Conservation (phyloP, 1,140 invertebrate species). For the Tetranychus urticae region DNA sequence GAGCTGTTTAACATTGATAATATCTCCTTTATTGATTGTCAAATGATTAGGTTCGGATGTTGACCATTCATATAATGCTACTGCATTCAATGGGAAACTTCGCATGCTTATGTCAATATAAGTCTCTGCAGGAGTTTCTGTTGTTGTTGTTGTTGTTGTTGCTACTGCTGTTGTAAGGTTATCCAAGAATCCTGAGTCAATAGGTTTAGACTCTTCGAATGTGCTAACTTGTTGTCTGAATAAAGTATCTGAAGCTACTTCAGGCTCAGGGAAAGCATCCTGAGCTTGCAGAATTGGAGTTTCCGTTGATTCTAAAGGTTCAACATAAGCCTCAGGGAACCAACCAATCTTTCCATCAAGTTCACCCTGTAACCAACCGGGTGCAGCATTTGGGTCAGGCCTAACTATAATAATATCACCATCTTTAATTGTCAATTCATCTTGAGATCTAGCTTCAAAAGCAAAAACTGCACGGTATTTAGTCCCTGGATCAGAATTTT, state of each 20-base stretch:
- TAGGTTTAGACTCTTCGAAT: too few relatives aligned
- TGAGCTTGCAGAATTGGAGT: too few relatives aligned
- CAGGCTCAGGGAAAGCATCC: too few relatives aligned
- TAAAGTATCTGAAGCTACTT: background rate
- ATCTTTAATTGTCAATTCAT: constrained; percentile 80
- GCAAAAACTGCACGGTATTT: constrained; percentile 73
- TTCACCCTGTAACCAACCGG: constrained; percentile 56
- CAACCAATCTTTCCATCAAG: constrained; percentile 29
- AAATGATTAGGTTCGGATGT: constrained; percentile 39
- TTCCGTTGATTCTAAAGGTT: background rate
- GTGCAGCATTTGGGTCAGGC: constrained; percentile 35
- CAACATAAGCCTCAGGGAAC: constrained; percentile 47
- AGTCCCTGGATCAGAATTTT: background rate
- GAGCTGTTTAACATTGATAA: constrained; percentile 35
- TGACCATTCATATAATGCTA: constrained; percentile 36
- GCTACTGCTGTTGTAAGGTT: too few relatives aligned
- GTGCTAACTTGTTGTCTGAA: background rate
- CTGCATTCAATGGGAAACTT: constrained; percentile 16
- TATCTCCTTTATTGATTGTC: constrained; percentile 39
- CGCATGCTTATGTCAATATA: background rate
- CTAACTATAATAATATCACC: constrained; percentile 70
- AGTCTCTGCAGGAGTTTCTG: background rate
- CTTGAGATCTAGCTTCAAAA: constrained; percentile 69
- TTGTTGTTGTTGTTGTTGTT: background rate
- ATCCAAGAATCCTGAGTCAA: too few relatives aligned